Base-by-base conservation (phyloP, 35 echinoderm and acorn worm genomes). In the Strongylocentrotus purpuratus region DNA sequence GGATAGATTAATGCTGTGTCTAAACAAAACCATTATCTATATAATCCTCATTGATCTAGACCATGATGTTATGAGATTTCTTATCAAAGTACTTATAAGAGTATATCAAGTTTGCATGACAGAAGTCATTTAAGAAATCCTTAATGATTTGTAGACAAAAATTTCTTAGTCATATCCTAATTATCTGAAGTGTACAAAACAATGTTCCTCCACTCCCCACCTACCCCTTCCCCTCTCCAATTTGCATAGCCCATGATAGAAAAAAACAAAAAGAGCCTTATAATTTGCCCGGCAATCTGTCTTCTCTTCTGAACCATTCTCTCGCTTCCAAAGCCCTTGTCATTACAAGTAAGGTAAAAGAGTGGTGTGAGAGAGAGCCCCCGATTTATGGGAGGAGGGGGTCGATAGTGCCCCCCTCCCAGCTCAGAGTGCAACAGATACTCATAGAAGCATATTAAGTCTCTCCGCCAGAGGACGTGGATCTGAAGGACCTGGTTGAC, bases 371-470 rank as follows among this genome's bases (percentile, higher is more conserved):
- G 65, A 78, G 65, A 78, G 65, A 78, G 65, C 65, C 65, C 65
- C 28, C 65, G 65, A 78, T 78, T 78, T 78, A 28, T 78, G 65
- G 65, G 91, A 93, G 91, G 95, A 35, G 93, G 71, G 93, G 47
- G 95, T 88, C 41, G 45, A 78, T 78, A 78, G 22, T 94, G 55
- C 95, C 95, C 94, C 86, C 93, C 86, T 78, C 65, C 65, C 65
- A 78, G 65, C 91, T 46, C 91, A 47, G 18, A 46, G 33, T n/a
- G 93, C 87, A 85, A 47, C 97, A 93, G 97, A 96, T 99, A 97
- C 98, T 99, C 94, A 99, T 99, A 99, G 97, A 95, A 94, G 93
- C 95, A 93, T 97, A 94, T 95, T 94, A 96, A 99, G 98, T 99
- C 97, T 97, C 94, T 94, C 98, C 98, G 97, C 98, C 97, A 99